These are phyloP conservation scores for Tinea pellionella DNA, from an alignment of 2,888 invertebrate species.

Conservation along the genomic window DNA sequence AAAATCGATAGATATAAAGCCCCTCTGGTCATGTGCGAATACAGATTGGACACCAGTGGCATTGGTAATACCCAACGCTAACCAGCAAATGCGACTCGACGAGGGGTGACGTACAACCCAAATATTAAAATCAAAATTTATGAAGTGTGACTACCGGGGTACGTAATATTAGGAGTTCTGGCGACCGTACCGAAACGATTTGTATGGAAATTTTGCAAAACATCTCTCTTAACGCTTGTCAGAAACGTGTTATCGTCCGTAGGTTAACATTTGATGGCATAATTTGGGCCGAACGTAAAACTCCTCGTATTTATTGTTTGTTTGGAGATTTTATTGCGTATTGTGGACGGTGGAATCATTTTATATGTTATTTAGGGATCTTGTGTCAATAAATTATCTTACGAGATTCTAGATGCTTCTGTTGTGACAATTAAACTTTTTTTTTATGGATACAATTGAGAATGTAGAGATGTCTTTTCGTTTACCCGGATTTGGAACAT, in stretches of 20 bases:
- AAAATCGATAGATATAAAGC: not conserved
- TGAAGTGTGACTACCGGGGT: slow-evolving; percentile 46
- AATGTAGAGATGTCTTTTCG: not conserved
- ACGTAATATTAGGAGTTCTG: slow-evolving; percentile 16
- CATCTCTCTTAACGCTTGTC: slow-evolving; percentile 41
- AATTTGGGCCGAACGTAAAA: slow-evolving; percentile 60
- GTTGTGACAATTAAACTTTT: not conserved
- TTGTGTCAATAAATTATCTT: not conserved
- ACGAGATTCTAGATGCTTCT: not conserved
- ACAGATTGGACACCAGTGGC: slow-evolving; percentile 24
- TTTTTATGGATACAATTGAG: not conserved
- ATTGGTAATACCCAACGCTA: slow-evolving; percentile 20
- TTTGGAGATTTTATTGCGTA: slow-evolving; percentile 54
- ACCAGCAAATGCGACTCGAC: slow-evolving; percentile 14
- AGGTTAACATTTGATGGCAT: slow-evolving; percentile 56
- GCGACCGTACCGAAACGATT: slow-evolving; percentile 57
- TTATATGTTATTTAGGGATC: slow-evolving; percentile 28
- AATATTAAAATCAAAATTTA: slow-evolving; percentile 66
- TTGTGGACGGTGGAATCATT: slow-evolving; percentile 41
- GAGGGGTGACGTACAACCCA: slow-evolving; percentile 28
- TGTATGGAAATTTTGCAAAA: slow-evolving; percentile 60
- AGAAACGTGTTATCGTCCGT: slow-evolving; percentile 30
- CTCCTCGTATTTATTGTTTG: slow-evolving; percentile 28
- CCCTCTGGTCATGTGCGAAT: slow-evolving; percentile 16
- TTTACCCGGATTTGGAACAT: too few relatives aligned